Percentiles rank a stretch among this genome's conserved stretches.
Evolutionary conservation across 2,888 invertebrate genomes (phyloP).

Genomic region (Melikaiella ostensackeni): DNA sequence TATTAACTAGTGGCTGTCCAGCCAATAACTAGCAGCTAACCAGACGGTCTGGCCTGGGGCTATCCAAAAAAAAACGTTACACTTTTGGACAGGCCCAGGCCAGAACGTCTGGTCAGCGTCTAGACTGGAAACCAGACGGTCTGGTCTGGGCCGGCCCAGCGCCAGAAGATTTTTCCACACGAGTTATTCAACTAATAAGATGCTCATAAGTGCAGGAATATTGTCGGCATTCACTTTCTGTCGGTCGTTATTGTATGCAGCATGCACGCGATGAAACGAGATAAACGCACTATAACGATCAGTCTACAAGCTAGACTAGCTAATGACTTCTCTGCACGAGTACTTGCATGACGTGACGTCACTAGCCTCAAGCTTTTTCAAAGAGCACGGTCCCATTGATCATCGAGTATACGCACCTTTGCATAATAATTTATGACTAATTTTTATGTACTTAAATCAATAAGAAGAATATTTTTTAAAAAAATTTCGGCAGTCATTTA

Average conservation of each 20-base stretch:
- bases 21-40: too few relatives aligned
- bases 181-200: background rate
- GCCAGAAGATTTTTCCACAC: too few relatives aligned
- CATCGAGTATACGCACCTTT: background rate
- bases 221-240: conserved; percentile 27
- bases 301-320: conserved; percentile 44
- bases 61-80: too few relatives aligned
- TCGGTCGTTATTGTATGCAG: conserved; percentile 45
- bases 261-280: conserved; percentile 44
- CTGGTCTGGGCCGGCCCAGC: too few relatives aligned
- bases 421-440: background rate
- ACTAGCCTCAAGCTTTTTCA: conserved; percentile 50
- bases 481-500: too few relatives aligned
- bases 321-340: conserved; percentile 54
- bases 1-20: too few relatives aligned
- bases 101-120: too few relatives aligned
- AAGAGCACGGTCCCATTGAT: conserved; percentile 30
- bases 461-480: background rate
- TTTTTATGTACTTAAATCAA: background rate
- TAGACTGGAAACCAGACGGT: too few relatives aligned
- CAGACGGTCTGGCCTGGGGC: too few relatives aligned
- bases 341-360: conserved; percentile 58
- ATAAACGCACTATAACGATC: conserved; percentile 54
- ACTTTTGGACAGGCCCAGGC: too few relatives aligned
- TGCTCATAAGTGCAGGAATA: conserved; percentile 11